phyloP scores from a whole-genome alignment of 2,113 vertebrate species.

The Centropristis striata region DNA sequence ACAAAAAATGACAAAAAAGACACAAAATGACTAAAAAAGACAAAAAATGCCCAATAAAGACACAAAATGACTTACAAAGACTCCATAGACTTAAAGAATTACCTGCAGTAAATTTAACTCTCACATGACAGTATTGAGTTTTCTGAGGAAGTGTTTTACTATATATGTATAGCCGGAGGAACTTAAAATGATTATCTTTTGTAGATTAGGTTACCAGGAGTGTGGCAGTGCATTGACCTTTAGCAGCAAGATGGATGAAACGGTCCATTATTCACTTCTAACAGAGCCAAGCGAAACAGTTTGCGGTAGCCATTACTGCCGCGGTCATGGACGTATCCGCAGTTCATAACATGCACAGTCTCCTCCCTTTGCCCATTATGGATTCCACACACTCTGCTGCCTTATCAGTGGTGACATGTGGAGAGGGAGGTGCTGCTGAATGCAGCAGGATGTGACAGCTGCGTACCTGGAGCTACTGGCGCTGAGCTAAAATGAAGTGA shows the following conservation, averaged over 20 bases:
- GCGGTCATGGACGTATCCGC: not conserved
- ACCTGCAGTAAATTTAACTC: not conserved
- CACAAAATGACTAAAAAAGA: too few relatives aligned
- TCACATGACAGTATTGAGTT: not conserved
- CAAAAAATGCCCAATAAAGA: too few relatives aligned
- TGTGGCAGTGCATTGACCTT: slow-evolving; percentile 17
- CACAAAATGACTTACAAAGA: too few relatives aligned
- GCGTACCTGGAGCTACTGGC: slow-evolving; percentile 52
- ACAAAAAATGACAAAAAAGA: too few relatives aligned
- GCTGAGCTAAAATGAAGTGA: slow-evolving; percentile 54
- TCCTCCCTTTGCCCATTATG: slow-evolving; percentile 9
- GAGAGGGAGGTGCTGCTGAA: slow-evolving; percentile 42
- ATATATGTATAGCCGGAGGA: not conserved
- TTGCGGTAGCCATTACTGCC: not conserved
- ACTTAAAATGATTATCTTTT: slow-evolving; percentile 3
- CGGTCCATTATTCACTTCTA: slow-evolving; percentile 22
- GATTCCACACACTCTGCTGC: slow-evolving; percentile 24
- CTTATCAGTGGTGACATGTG: slow-evolving; percentile 66
- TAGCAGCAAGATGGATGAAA: slow-evolving; percentile 28
- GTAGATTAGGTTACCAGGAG: slow-evolving; percentile 3
- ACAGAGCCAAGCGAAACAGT: not conserved
- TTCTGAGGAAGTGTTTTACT: not conserved
- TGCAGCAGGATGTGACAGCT: slow-evolving; percentile 63
- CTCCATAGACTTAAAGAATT: not conserved
- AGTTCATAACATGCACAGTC: slow-evolving; percentile 6